Percentiles rank a stretch among this genome's conserved stretches.
Conservation (phyloP, 1,140 invertebrate genomes). For the Thaumatotibia leucotreta region DNA sequence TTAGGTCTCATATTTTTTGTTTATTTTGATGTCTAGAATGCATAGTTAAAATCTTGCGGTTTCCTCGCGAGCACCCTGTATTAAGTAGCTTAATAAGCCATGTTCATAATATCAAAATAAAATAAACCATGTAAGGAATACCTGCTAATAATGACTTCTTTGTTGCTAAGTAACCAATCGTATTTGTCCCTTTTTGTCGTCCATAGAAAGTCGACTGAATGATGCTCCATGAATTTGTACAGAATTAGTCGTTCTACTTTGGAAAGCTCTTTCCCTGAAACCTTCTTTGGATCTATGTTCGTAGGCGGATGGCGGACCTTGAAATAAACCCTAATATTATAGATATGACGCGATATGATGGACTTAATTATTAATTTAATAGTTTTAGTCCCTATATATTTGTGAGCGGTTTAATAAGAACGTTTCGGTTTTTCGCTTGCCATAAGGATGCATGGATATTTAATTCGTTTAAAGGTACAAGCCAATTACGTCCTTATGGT, state of each 20-base stretch:
- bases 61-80: no score
- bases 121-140: slow-evolving; percentile 24
- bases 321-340: slow-evolving; percentile 18
- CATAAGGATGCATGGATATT: no score
- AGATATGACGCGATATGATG: no score
- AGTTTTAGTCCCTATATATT: no score
- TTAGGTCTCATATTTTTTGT: no score
- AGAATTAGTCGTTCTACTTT: slow-evolving; percentile 78
- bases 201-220: slow-evolving; percentile 91
- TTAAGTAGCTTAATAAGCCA: not conserved
- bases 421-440: no score
- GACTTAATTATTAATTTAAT: no score
- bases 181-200: slow-evolving; percentile 89
- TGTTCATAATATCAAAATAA: slow-evolving; percentile 79
- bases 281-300: slow-evolving; percentile 72
- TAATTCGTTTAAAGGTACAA: no score
- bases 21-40: no score
- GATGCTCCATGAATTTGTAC: slow-evolving; percentile 81
- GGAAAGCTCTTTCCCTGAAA: slow-evolving; percentile 52
- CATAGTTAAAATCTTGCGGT: no score
- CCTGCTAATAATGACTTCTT: slow-evolving; percentile 75
- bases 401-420: no score
- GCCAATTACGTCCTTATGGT: no score
- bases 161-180: slow-evolving; percentile 76
- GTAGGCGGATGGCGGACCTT: slow-evolving; percentile 69